A percentile compares a stretch with the other conserved stretches of the same genome.
phyloP scores from a whole-genome alignment of 2,888 invertebrate genomes.

The Heteromyza rotundicornis region DNA sequence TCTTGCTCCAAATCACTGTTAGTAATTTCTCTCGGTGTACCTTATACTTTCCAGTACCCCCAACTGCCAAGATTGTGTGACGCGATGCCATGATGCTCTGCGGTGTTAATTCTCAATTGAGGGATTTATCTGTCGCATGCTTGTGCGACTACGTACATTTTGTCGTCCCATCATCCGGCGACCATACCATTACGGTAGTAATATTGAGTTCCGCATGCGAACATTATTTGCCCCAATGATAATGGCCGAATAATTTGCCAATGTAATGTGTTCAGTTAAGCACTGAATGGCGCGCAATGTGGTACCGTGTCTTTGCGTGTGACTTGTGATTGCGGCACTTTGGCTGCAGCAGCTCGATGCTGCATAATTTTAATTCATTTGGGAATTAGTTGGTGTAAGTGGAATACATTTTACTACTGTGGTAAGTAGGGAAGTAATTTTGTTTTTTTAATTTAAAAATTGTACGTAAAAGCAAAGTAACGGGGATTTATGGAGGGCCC shows the following conservation, averaged over 20 bases:
- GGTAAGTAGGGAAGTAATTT: no score
- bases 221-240: not conserved
- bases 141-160: not conserved
- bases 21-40: no score
- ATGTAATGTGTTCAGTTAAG: not conserved
- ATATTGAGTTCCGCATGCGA: not conserved
- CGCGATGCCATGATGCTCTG: no score
- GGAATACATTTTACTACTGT: no score
- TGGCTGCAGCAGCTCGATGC: not conserved
- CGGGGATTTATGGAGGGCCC: no score
- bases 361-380: no score
- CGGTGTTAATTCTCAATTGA: not conserved
- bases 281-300: not conserved
- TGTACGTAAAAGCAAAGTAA: no score
- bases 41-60: not conserved
- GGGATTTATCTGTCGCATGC: not conserved
- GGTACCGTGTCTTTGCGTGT: not conserved
- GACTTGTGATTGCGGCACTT: not conserved
- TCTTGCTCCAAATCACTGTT: not conserved
- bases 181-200: not conserved
- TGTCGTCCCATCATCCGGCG: not conserved
- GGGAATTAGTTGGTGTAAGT: no score
- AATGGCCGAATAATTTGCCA: conserved; percentile 7
- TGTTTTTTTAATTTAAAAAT: no score
- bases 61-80: not conserved